Base-by-base conservation (phyloP, 1,140 invertebrate genomes). In the Neomicropteryx cornuta region DNA sequence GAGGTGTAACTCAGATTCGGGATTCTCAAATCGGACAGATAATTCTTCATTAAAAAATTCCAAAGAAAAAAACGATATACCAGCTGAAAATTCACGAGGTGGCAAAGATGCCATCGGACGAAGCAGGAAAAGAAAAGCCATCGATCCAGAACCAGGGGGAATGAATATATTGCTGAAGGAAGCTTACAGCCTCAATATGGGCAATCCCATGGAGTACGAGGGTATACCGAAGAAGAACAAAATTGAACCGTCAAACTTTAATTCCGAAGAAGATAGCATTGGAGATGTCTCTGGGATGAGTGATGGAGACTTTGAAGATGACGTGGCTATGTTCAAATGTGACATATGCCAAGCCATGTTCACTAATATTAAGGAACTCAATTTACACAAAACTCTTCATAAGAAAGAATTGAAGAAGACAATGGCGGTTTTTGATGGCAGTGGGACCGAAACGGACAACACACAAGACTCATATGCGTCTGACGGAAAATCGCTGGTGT, bases 1-100 rank as follows among this genome's bases (percentile, higher is more conserved):
- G n/a, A 10, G 41, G 41, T 59, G 63, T 41, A 68, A 60, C 47
- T 64, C 60, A 28, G 62, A 68, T 39, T 67, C 64, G 0, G 62
- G 59, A 0, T 61, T 64, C 36, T 67, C 62, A 6, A 55, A 49
- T 22, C 53, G 58, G 14, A 63, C 62, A 0, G 62, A 68, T 39
- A 39, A 48, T n/a, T 64, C 58, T 2, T 20, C 33, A 16, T 39
- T 38, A 8, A 43, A 36, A 23, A 51, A 48, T 32, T 50, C 55
- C 16, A 37, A 23, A 5, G 49, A 49, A 14, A 32, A 27, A 13
- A 31, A 45, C 2, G 50, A 46, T 11, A 45, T 50, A 1, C 32
- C 35, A 6, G 46, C 28, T n/a, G 13, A 8, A 8, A 8, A 8
- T 13, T 27, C 23, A 8, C 41, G 48, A 18, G 42, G 28, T 34